These are phyloP conservation scores for Enteromius afrohamiltoni DNA, from an alignment of 2,797 vertebrate species.

Conservation along the genomic window DNA sequence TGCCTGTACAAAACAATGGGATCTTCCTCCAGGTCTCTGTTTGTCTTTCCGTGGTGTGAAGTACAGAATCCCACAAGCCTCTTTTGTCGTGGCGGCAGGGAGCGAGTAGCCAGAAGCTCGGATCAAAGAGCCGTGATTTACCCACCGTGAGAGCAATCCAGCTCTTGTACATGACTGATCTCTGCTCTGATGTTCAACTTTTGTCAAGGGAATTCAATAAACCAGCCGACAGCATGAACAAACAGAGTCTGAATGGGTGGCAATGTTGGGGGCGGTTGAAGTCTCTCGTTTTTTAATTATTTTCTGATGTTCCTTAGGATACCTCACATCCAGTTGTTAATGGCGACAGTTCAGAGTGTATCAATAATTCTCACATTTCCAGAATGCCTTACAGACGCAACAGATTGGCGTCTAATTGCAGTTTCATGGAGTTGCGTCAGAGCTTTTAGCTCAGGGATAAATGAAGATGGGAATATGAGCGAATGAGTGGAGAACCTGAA, in stretches of 20 bases:
- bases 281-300: not conserved
- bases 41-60: constrained; percentile 1
- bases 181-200: constrained; percentile 8
- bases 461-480: not conserved
- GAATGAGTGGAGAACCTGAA: not conserved
- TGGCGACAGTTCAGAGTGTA: not conserved
- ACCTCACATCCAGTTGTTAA: not conserved
- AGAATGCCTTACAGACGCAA: constrained; percentile 17
- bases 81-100: not conserved
- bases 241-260: not conserved
- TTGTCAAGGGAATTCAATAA: constrained; percentile 38
- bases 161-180: constrained; percentile 27
- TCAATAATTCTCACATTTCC: constrained; percentile 41
- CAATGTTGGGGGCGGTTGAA: not conserved
- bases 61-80: constrained; percentile 19
- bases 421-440: constrained; percentile 62
- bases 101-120: constrained; percentile 6
- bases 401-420: constrained; percentile 53
- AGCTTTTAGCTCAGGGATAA: constrained; percentile 33
- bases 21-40: constrained; percentile 21
- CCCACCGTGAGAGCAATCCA: constrained; percentile 17
- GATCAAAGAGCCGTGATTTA: constrained; percentile 34
- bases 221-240: not conserved
- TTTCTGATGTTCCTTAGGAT: not conserved
- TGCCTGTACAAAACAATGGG: constrained; percentile 14